These are phyloP conservation scores for Drosophila littoralis DNA, from an alignment of 1,140 invertebrate genomes.

Conservation along the genomic window DNA sequence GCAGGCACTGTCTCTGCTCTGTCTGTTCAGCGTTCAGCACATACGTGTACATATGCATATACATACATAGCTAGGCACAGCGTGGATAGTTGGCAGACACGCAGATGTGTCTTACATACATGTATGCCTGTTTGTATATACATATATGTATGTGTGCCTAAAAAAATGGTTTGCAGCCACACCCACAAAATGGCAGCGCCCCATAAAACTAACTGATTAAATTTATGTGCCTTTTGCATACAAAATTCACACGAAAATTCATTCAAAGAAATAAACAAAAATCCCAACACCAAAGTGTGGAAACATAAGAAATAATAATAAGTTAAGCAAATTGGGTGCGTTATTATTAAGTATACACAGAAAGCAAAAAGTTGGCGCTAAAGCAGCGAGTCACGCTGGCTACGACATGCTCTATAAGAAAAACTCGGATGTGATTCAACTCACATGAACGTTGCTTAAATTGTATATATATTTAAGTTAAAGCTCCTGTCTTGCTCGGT, in stretches of 20 bases:
- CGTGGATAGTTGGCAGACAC: conserved; percentile 43
- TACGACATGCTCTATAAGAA: neutral
- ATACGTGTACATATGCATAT: conserved; percentile 7
- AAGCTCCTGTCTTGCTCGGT: too few relatives aligned
- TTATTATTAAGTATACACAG: conserved; percentile 8
- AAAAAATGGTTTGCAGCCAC: conserved; percentile 17
- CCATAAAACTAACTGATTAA: conserved; percentile 63
- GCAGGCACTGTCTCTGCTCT: neutral
- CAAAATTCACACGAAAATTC: conserved; percentile 40
- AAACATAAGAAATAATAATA: conserved; percentile 2
- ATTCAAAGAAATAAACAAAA: conserved; percentile 23
- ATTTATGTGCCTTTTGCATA: conserved; percentile 73
- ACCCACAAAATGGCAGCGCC: conserved; percentile 25
- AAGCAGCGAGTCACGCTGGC: neutral
- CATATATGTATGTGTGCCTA: neutral
- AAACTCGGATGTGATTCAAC: too few relatives aligned
- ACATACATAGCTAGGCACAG: conserved; percentile 30
- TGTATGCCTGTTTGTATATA: neutral
- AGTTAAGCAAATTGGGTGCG: conserved; percentile 16
- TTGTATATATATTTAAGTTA: too few relatives aligned
- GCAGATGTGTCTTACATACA: conserved; percentile 16
- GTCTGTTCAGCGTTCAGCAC: conserved; percentile 21
- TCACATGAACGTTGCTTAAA: too few relatives aligned
- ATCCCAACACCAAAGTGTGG: neutral
- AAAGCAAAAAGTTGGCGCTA: neutral